phyloP scores from a whole-genome alignment of 2,888 invertebrate species.

The Lordiphosa fenestrarum region DNA sequence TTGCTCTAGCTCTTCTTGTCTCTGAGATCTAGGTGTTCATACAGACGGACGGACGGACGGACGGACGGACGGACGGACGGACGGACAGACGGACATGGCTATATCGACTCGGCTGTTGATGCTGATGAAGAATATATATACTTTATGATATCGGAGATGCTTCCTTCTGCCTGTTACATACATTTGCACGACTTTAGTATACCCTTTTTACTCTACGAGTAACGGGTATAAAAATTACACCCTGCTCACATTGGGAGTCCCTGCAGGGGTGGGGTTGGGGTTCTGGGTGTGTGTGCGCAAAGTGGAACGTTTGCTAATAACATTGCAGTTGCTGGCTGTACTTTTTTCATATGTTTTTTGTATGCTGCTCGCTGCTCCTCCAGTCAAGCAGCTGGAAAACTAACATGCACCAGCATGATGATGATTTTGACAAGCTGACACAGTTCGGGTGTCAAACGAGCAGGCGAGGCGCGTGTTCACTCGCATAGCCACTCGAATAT shows the following conservation, averaged over 20 bases:
- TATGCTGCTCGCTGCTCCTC: slow-evolving; percentile 38
- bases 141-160: no score
- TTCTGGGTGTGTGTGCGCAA: slow-evolving; percentile 5
- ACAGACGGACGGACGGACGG: no score
- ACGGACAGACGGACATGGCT: no score
- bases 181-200: no score
- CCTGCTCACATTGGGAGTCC: slow-evolving; percentile 3
- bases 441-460: slow-evolving; percentile 69
- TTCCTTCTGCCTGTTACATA: no score
- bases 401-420: slow-evolving; percentile 65
- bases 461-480: slow-evolving; percentile 42
- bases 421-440: slow-evolving; percentile 74
- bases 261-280: background rate
- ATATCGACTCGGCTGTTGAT: no score
- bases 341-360: background rate
- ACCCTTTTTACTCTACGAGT: no score
- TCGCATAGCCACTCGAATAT: slow-evolving; percentile 19
- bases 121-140: no score
- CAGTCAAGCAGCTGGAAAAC: slow-evolving; percentile 68
- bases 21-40: no score
- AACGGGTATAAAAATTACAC: slow-evolving; percentile 31
- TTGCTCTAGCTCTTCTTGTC: no score
- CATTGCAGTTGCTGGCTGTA: slow-evolving; percentile 46
- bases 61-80: no score
- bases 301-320: slow-evolving; percentile 49